Evolutionary conservation across 2,113 vertebrate species (phyloP), one percentile per base, ranked within the genome.

Genomic region (Illadopsis cleaveri): DNA sequence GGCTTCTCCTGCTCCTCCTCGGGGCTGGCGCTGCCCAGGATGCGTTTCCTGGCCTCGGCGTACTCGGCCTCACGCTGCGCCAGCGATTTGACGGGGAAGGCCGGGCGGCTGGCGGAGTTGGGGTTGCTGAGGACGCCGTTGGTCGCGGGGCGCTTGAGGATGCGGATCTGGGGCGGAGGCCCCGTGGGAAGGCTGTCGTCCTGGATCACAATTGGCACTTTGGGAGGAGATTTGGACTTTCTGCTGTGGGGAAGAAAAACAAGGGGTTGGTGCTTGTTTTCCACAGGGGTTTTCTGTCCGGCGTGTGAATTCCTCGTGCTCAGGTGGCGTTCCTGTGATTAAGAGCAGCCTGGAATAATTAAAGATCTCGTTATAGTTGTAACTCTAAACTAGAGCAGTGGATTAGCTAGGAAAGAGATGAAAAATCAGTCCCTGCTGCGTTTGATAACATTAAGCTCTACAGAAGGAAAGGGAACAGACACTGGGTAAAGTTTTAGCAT

Each of bases 1-100:
- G 98, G 98, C 44, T 99, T 99, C 96, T 99, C 99, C 93, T 99
- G 98, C 66, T 98, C 98, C 84, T 99, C 99, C 78, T 99, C 99
- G 0, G 99, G 99, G 87, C 98, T 99, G 61, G 99, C 99, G 1
- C 99, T 99, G 82, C 99, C 99, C 94, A 99, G 96, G 95, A 99
- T 99, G 88, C 99, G 98, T 95, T 99, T 99, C 79, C 99, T 97
- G 95, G 99, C 99, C 91, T 99, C 99, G 0, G 99, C 99, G 91
- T 99, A 99, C 92, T 99, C 99, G 0, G 99, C 99, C 96, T 99
- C 99, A 28, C 99, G 97, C 98, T 99, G 99, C 0, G 99, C 99
- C 96, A 99, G 94, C 58, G 99, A 99, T 86, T 99, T 99, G 56
- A 99, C 99, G 1, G 99, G 99, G 31, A 98, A 98, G 18, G 98